These are phyloP conservation scores for Hylaeus volcanicus DNA, from an alignment of 1,140 invertebrate genomes.

Conservation along the genomic window DNA sequence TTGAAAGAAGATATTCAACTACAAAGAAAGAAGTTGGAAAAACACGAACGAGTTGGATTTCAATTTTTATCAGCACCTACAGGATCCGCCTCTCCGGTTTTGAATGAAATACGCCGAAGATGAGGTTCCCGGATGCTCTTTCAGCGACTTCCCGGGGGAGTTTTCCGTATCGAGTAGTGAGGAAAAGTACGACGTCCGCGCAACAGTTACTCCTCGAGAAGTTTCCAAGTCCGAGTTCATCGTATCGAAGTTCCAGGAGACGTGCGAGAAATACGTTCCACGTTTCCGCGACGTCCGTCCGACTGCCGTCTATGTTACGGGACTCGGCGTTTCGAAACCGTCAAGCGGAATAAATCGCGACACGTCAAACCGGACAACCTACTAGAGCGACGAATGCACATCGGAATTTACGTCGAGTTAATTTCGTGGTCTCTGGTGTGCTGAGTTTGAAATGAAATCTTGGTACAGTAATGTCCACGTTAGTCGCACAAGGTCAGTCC, in stretches of 20 bases:
- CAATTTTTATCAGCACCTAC: neutral
- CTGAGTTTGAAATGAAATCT: too few relatives aligned
- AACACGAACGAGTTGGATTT: slow-evolving; percentile 16
- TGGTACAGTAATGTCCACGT: too few relatives aligned
- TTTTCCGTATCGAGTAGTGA: slow-evolving; percentile 53
- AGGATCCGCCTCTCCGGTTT: neutral
- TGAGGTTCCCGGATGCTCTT: too few relatives aligned
- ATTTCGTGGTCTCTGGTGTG: slow-evolving; percentile 2
- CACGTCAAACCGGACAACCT: slow-evolving; percentile 29
- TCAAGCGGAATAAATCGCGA: slow-evolving; percentile 14
- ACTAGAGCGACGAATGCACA: neutral
- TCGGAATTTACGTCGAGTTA: slow-evolving; percentile 14
- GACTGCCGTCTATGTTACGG: slow-evolving; percentile 8
- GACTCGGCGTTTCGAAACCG: slow-evolving; percentile 17
- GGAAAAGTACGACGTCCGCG: slow-evolving; percentile 43
- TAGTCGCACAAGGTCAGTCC: too few relatives aligned
- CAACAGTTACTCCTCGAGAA: slow-evolving; percentile 46
- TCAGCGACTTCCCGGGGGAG: slow-evolving; percentile 42
- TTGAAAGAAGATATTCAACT: too few relatives aligned
- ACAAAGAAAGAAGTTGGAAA: neutral
- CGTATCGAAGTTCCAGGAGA: slow-evolving; percentile 55
- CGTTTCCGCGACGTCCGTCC: neutral
- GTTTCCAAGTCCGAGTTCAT: slow-evolving; percentile 55
- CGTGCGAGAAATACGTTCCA: slow-evolving; percentile 57
- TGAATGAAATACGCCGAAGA: slow-evolving; percentile 31